These are phyloP conservation scores for Tipula helvola DNA, from an alignment of 2,888 invertebrate genomes.

Conservation along the genomic window DNA sequence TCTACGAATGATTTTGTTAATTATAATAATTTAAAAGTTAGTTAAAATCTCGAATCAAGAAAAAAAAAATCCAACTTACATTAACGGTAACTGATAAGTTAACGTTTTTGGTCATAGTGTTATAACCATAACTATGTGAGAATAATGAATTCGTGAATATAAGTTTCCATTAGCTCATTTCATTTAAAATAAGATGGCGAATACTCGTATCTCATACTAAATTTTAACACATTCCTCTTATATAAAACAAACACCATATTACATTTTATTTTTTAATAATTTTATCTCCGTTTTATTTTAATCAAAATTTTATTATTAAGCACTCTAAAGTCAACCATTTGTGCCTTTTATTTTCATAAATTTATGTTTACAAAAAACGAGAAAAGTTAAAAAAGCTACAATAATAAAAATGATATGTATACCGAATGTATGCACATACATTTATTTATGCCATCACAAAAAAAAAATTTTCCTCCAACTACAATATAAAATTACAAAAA, in stretches of 20 bases:
- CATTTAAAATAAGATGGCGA: no score
- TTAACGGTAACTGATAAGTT: no score
- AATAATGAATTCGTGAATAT: no score
- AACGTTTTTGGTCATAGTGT: no score
- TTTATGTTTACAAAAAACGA: neutral
- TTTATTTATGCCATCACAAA: neutral
- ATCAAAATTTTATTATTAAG: conserved; percentile 4
- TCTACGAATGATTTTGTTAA: no score
- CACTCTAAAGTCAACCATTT: conserved; percentile 4
- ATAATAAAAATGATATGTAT: neutral
- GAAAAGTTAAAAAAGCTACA: neutral
- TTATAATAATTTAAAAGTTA: no score
- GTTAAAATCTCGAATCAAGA: no score
- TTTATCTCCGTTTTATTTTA: conserved; percentile 4
- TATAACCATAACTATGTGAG: no score
- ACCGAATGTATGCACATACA: neutral
- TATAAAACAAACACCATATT: neutral
- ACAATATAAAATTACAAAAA: neutral
- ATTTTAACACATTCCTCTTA: no score
- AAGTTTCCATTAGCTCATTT: no score
- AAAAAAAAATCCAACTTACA: no score
- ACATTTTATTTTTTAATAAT: neutral
- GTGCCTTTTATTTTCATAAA: neutral
- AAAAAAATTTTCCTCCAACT: neutral
- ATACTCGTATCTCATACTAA: no score